Conservation (phyloP, 2,888 invertebrate genomes). For the Carpatolechia fugitivella region DNA sequence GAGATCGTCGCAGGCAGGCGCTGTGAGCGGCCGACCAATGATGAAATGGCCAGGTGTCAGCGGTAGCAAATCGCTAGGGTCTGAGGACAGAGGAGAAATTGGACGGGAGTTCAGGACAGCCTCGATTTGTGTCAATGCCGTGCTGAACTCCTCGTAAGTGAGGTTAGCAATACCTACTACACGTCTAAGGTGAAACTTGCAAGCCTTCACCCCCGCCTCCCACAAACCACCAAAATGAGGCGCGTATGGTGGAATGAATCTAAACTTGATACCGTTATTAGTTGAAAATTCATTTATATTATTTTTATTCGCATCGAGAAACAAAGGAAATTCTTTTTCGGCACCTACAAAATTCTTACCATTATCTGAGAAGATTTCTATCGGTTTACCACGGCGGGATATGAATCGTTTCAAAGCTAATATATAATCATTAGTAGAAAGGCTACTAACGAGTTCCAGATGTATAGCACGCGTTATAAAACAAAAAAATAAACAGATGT, state of each 20-base stretch:
- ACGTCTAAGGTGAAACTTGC: slow-evolving; percentile 17
- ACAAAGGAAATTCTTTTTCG: slow-evolving; percentile 10
- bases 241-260: slow-evolving; percentile 1
- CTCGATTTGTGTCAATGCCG: slow-evolving; percentile 21
- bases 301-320: not conserved
- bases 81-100: slow-evolving; percentile 19
- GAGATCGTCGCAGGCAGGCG: slow-evolving; percentile 18
- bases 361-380: slow-evolving; percentile 2
- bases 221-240: slow-evolving; percentile 24
- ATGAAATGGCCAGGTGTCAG: slow-evolving; percentile 37
- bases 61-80: slow-evolving; percentile 21
- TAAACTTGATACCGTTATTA: not conserved
- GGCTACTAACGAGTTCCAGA: slow-evolving; percentile 1
- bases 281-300: not conserved
- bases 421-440: slow-evolving; percentile 5
- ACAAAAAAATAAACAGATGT: slow-evolving; percentile 8
- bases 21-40: slow-evolving; percentile 18
- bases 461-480: slow-evolving; percentile 4
- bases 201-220: slow-evolving; percentile 18
- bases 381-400: slow-evolving; percentile 6
- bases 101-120: slow-evolving; percentile 23
- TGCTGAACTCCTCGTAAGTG: slow-evolving; percentile 23
- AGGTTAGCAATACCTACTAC: slow-evolving; percentile 18
- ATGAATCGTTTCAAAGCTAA: slow-evolving; percentile 10
- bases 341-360: slow-evolving; percentile 2